phyloP scores from a whole-genome alignment of 2,888 invertebrate species.

The Plusia festucae region DNA sequence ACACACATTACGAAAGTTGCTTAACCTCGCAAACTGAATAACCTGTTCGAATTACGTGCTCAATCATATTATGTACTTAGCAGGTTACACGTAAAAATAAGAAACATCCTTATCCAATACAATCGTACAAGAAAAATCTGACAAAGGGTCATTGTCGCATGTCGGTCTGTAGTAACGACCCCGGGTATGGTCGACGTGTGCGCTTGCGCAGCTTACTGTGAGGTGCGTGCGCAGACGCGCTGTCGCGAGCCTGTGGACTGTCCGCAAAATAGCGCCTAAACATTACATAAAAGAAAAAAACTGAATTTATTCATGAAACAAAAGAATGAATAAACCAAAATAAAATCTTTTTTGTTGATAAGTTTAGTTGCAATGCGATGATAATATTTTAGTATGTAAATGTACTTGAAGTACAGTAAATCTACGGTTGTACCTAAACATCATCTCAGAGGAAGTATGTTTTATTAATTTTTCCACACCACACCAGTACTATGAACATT shows the following conservation, averaged over 20 bases:
- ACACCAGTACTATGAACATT: no score
- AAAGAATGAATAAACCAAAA: no score
- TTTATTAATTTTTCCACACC: no score
- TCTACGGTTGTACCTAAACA: no score
- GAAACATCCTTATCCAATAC: slow-evolving; percentile 19
- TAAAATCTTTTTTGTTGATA: no score
- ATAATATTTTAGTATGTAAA: no score
- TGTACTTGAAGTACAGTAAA: no score
- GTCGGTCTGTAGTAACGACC: slow-evolving; percentile 52
- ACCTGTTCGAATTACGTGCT: not conserved
- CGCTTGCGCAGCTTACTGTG: slow-evolving; percentile 19
- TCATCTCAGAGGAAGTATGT: no score
- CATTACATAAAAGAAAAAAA: no score
- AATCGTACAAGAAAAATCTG: slow-evolving; percentile 48
- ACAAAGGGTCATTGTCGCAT: slow-evolving; percentile 57
- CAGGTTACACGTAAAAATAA: slow-evolving; percentile 20
- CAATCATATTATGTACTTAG: not conserved
- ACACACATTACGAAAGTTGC: not conserved
- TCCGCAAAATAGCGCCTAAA: slow-evolving; percentile 18
- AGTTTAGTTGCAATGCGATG: no score
- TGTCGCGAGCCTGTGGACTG: slow-evolving; percentile 40
- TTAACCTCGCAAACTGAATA: not conserved
- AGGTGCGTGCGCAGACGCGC: slow-evolving; percentile 50
- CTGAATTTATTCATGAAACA: no score
- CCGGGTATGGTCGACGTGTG: slow-evolving; percentile 24